Evolutionary conservation across 2,113 vertebrate genomes (phyloP).

Genomic region (Reinhardtius hippoglossoides): DNA sequence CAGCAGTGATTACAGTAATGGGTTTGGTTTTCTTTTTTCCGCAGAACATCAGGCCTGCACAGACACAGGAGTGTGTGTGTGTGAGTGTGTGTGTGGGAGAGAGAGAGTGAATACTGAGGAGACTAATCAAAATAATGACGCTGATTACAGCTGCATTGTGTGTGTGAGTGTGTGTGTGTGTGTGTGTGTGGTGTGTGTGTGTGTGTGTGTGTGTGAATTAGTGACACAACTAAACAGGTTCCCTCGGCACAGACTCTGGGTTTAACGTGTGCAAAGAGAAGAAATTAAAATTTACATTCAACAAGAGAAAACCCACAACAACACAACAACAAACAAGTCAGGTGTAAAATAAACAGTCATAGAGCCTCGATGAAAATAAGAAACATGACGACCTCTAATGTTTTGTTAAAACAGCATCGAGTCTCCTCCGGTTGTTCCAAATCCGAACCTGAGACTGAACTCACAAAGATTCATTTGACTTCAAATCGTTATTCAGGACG

Average conservation of each 20-base stretch:
- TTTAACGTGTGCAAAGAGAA: background rate
- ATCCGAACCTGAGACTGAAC: background rate
- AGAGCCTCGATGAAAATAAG: conserved; percentile 21
- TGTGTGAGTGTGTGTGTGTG: background rate
- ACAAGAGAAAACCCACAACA: background rate
- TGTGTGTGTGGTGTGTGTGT: conserved; percentile 5
- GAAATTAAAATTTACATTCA: conserved; percentile 33
- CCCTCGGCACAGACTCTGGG: background rate
- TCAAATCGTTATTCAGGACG: too few species aligned
- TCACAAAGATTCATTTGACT: background rate
- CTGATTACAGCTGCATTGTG: background rate
- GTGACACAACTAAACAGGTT: background rate
- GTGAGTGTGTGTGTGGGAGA: too few species aligned
- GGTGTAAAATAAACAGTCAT: conserved; percentile 54
- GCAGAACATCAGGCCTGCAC: background rate
- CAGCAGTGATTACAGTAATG: conserved; percentile 18
- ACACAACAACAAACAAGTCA: background rate
- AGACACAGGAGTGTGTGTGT: too few species aligned
- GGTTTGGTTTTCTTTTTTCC: conserved; percentile 21
- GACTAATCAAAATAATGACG: conserved; percentile 26
- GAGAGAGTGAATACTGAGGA: background rate
- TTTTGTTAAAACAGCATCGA: background rate
- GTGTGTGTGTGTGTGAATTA: background rate
- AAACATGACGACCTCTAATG: background rate
- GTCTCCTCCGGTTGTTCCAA: background rate